Base-by-base conservation (phyloP, 2,113 vertebrate genomes). In the Nanorana parkeri region DNA sequence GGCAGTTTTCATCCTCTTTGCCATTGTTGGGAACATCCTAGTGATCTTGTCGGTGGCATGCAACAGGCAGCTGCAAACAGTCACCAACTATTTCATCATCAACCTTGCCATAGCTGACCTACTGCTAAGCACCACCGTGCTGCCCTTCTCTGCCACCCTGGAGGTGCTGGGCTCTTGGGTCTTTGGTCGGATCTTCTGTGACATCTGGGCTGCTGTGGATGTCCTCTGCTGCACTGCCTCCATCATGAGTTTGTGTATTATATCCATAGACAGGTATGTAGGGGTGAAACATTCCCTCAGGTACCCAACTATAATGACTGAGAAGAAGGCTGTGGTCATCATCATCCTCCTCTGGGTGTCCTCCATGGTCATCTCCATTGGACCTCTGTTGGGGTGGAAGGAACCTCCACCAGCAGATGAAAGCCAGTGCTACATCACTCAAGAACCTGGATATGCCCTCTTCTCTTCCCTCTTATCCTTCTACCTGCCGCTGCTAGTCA, bases 391-490 rank as follows among this genome's bases (percentile, higher is more conserved):
- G 88, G 98, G 98, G 0, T 99, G 98, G 98, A 99, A 99, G 87
- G 98, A 99, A 85, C 94, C 97, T 0, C 96, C 96, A 8, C 97
- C 98, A 0, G 84, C 90, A 0, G 96, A 98, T 2, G 97, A 97
- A 21, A 93, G 95, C 85, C 90, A 96, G 85, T 99, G 98, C 87
- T 92, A 90, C 78, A 99, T 99, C 90, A 99, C 98, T 0, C 96
- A 99, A 88, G 98, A 99, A 67, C 97, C 95, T 0, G 97, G 97
- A 66, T 99, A 99, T 84, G 97, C 98, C 26, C 91, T 99, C 78
- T 99, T 99, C 91, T 99, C 98, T 8, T 99, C 98, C 0, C 92
- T 99, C 24, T 98, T 96, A 87, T 99, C 98, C 68, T 99, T 99
- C 92, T 99, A 99, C 90, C 89, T 99, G 68, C 98, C 98, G 65